Conservation (phyloP, 1,140 invertebrate species). For the Cotesia typhae region DNA sequence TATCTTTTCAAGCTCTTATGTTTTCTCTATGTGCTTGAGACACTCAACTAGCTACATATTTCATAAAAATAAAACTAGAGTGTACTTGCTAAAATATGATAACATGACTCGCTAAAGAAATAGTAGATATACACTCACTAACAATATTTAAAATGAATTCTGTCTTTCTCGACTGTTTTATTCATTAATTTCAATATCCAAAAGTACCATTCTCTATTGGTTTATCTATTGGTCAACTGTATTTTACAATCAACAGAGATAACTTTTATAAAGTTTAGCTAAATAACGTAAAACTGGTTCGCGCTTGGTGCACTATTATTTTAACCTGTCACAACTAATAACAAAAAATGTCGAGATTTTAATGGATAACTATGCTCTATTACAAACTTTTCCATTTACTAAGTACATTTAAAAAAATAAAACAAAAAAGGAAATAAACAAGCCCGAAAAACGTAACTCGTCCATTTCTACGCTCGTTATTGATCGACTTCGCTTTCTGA, state of each 20-base stretch:
- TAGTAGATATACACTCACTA: too few species aligned
- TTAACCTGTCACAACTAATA: conserved; percentile 25
- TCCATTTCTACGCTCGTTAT: not conserved
- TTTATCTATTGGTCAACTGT: not conserved
- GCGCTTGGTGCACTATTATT: conserved; percentile 6
- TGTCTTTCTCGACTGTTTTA: not conserved
- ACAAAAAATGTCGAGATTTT: conserved; percentile 23
- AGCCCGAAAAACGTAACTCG: not conserved
- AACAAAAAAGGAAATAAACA: not conserved
- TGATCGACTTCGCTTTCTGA: not conserved
- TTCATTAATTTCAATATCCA: conserved; percentile 16
- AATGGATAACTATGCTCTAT: conserved; percentile 6
- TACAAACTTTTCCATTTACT: conserved; percentile 28
- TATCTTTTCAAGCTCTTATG: not conserved
- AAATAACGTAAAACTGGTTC: conserved; percentile 15
- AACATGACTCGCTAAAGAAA: too few species aligned
- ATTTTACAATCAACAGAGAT: conserved; percentile 21
- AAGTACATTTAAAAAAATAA: not conserved
- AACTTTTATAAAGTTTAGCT: not conserved
- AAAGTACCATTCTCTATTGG: not conserved
- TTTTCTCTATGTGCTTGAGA: not conserved
- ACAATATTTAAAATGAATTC: not conserved
- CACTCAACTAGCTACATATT: not conserved
- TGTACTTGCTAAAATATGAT: too few species aligned
- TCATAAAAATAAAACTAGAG: not conserved